A percentile compares a stretch with the other conserved stretches of the same genome.
Conservation (phyloP, 2,888 invertebrate genomes). For the Chrysolina oricalcia region DNA sequence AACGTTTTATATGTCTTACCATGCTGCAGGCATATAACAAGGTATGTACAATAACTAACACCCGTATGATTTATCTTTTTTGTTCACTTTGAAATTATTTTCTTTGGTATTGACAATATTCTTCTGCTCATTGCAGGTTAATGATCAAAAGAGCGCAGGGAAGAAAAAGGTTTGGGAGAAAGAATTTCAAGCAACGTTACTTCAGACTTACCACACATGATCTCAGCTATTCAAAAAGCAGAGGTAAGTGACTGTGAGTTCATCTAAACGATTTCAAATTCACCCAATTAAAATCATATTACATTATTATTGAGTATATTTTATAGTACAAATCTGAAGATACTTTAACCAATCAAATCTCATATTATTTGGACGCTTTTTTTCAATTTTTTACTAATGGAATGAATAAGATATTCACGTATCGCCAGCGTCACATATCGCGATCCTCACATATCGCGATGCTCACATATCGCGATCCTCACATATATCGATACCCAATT, state of each 20-base stretch:
- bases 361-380: too few relatives aligned
- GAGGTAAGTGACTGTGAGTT: conserved; percentile 71
- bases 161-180: conserved; percentile 84
- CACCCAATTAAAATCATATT: too few relatives aligned
- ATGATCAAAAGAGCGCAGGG: conserved; percentile 94
- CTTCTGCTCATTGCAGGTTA: conserved; percentile 75
- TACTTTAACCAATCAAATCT: too few relatives aligned
- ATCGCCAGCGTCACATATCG: too few relatives aligned
- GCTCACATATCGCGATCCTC: too few relatives aligned
- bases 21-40: conserved; percentile 45
- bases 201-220: conserved; percentile 90
- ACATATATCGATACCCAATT: too few relatives aligned
- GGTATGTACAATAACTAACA: conserved; percentile 34
- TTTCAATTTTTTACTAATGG: too few relatives aligned
- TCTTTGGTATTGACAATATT: not conserved
- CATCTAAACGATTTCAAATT: too few relatives aligned
- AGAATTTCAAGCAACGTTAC: conserved; percentile 89
- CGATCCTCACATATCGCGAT: too few relatives aligned
- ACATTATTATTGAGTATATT: too few relatives aligned
- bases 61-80: not conserved
- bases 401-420: too few relatives aligned
- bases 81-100: not conserved
- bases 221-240: conserved; percentile 79
- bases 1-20: conserved; percentile 7
- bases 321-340: too few relatives aligned